A percentile compares a stretch with the other conserved stretches of the same genome.
phyloP scores from a whole-genome alignment of 1,140 invertebrate species.

The Leptopilina clavipes region DNA sequence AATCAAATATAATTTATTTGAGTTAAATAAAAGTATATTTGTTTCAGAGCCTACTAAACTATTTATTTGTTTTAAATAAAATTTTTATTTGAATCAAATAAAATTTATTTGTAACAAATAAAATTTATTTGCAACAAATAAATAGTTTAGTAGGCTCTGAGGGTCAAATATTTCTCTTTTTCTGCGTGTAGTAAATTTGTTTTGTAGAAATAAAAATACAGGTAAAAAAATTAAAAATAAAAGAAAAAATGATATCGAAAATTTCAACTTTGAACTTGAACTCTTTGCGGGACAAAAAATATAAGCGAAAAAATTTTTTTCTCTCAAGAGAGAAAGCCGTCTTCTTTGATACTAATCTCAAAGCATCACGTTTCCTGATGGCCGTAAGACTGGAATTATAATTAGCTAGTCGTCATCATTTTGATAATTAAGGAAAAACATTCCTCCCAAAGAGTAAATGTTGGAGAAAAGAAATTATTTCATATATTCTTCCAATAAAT shows the following conservation, averaged over 20 bases:
- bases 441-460: not conserved
- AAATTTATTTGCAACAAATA: too few relatives aligned
- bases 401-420: constrained; percentile 26
- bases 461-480: not conserved
- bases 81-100: too few relatives aligned
- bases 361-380: constrained; percentile 12
- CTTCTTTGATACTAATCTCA: not conserved
- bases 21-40: too few relatives aligned
- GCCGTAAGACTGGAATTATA: not conserved
- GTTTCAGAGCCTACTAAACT: too few relatives aligned
- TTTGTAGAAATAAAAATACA: not conserved
- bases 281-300: not conserved
- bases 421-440: constrained; percentile 17
- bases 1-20: too few relatives aligned
- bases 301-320: not conserved
- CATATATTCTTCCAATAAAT: not conserved
- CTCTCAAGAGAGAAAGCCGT: not conserved
- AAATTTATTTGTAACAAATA: too few relatives aligned
- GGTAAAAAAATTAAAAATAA: not conserved
- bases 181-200: too few relatives aligned
- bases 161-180: too few relatives aligned
- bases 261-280: not conserved
- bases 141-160: too few relatives aligned
- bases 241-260: not conserved
- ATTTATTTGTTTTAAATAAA: too few relatives aligned